Conservation (phyloP, 2,113 vertebrate species). For the Paramormyrops kingsleyae region DNA sequence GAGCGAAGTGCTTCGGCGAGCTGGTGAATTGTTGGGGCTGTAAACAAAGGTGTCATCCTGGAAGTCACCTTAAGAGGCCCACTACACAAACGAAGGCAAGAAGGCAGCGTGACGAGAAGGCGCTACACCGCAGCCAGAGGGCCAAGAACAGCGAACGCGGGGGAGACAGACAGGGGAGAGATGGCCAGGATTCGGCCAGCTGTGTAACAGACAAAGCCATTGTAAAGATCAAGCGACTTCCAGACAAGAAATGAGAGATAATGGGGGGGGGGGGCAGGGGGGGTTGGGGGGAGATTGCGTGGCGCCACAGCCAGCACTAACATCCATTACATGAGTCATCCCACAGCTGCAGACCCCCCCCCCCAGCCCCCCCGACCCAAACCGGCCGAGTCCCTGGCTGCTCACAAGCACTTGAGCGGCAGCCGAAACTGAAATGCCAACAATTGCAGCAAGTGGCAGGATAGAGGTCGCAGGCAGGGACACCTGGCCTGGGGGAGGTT, state of each 20-base stretch:
- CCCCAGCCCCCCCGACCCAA: slow-evolving; percentile 20
- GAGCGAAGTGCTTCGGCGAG: not conserved
- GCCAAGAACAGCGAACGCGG: not conserved
- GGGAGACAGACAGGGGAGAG: not conserved
- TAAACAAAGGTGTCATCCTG: not conserved
- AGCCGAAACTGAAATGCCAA: not conserved
- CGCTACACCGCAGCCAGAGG: not conserved
- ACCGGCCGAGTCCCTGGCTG: not conserved
- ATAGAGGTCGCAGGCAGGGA: not conserved
- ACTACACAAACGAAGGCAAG: not conserved
- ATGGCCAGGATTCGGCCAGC: slow-evolving; percentile 1
- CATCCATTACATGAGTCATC: slow-evolving; percentile 58
- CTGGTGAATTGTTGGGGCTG: not conserved
- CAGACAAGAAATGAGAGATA: slow-evolving; percentile 20
- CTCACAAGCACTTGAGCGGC: not conserved
- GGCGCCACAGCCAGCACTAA: slow-evolving; percentile 47
- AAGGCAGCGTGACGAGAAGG: not conserved
- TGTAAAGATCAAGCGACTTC: not conserved
- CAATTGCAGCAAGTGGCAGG: not conserved
- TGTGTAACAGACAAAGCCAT: not conserved
- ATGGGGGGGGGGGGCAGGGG: slow-evolving; percentile 30
- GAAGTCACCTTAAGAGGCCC: not conserved
- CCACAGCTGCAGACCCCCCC: slow-evolving; percentile 51
- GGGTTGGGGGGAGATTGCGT: not conserved
- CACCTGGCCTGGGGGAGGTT: not conserved